phyloP scores from a whole-genome alignment of 1,140 invertebrate genomes.

The Drosophila erecta region DNA sequence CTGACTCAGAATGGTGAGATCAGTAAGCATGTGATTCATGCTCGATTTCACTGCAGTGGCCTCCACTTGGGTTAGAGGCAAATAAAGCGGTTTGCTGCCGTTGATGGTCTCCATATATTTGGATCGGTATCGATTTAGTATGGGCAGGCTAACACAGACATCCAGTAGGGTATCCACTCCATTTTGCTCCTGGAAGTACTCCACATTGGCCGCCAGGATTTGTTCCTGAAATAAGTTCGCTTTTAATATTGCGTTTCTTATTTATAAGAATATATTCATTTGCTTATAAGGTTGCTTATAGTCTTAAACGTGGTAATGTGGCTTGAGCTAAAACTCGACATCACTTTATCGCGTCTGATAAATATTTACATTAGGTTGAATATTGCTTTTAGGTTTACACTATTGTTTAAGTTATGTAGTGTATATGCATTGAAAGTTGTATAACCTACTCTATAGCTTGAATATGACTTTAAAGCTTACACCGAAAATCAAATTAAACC shows the following conservation, averaged over 20 bases:
- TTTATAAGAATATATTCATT: background rate
- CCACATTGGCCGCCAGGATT: slow-evolving; percentile 87
- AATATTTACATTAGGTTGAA: too few species aligned
- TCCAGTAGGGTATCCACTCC: slow-evolving; percentile 76
- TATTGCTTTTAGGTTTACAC: too few species aligned
- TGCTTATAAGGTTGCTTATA: too few species aligned
- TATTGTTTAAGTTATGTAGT: too few species aligned
- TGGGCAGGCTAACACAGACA: slow-evolving; percentile 73
- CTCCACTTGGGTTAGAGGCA: slow-evolving; percentile 74
- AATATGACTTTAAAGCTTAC: too few species aligned
- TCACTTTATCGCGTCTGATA: too few species aligned
- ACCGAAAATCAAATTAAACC: too few species aligned
- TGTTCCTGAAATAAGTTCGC: slow-evolving; percentile 84
- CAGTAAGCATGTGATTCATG: slow-evolving; percentile 89
- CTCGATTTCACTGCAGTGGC: slow-evolving; percentile 75
- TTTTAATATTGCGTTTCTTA: background rate
- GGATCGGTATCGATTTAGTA: slow-evolving; percentile 72
- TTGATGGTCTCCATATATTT: slow-evolving; percentile 76
- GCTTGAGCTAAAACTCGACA: too few species aligned
- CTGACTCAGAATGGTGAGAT: slow-evolving; percentile 92
- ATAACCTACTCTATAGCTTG: too few species aligned
- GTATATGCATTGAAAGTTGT: too few species aligned
- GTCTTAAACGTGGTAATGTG: too few species aligned
- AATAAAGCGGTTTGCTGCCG: slow-evolving; percentile 69
- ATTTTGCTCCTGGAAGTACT: slow-evolving; percentile 85